Percentiles rank a stretch among this genome's conserved stretches.
phyloP scores from a whole-genome alignment of 2,113 vertebrate species.

The Galbula dea region DNA sequence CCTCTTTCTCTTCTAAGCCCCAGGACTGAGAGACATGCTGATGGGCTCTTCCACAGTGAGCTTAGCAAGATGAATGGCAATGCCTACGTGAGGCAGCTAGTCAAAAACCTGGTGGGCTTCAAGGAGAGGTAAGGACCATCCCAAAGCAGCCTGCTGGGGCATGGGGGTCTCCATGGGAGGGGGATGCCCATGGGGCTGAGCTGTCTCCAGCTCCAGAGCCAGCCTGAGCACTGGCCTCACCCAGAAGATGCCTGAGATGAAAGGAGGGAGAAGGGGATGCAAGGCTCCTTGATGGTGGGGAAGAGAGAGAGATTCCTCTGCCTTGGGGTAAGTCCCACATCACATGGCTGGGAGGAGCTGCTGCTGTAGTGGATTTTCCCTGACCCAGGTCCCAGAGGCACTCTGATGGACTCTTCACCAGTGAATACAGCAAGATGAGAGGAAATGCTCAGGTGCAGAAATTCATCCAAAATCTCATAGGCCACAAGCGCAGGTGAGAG shows the following conservation, averaged over 20 bases:
- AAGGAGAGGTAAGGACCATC: conserved; percentile 47
- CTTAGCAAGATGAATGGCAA: conserved; percentile 72
- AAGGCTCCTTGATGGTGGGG: not conserved
- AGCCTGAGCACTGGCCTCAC: not conserved
- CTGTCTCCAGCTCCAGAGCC: not conserved
- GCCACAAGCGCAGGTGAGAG: conserved; percentile 63
- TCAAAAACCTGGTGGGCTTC: conserved; percentile 55
- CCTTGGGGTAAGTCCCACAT: too few relatives aligned
- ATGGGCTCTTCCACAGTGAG: conserved; percentile 73
- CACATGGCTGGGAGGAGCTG: not conserved
- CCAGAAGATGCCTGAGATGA: not conserved
- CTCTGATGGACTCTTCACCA: conserved; percentile 73
- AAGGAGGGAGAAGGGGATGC: not conserved
- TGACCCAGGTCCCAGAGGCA: conserved; percentile 63
- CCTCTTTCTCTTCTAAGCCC: too few relatives aligned
- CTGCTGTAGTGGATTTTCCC: rapidly evolving
- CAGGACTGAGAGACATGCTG: conserved; percentile 65
- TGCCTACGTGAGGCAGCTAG: conserved; percentile 53
- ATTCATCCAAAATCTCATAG: conserved; percentile 66
- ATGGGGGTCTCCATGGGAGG: rapidly evolving
- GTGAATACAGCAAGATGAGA: conserved; percentile 73
- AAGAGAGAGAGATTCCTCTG: not conserved
- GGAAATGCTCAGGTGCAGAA: conserved; percentile 64
- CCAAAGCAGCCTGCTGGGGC: not conserved
- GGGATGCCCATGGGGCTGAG: not conserved